These are phyloP conservation scores for Charanyca ferruginea DNA, from an alignment of 2,888 invertebrate species.

Conservation along the genomic window DNA sequence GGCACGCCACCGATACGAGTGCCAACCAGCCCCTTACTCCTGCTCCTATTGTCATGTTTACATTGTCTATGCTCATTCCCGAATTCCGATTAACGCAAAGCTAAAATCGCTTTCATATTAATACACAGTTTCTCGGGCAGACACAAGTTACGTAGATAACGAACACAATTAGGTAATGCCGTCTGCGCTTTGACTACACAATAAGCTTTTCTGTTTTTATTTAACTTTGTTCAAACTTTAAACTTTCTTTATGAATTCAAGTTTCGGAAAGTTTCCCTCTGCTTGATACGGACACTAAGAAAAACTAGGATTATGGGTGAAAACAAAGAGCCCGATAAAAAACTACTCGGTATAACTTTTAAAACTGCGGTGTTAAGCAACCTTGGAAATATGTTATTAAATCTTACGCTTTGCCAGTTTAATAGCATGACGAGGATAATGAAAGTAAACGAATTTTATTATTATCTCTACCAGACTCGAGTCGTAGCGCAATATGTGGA, in stretches of 20 bases:
- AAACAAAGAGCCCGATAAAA: conserved; percentile 59
- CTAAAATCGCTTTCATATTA: conserved; percentile 76
- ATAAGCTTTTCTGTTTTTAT: conserved; percentile 66
- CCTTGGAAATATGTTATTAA: conserved; percentile 41
- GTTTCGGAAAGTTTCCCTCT: conserved; percentile 67
- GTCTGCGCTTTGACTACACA: conserved; percentile 54
- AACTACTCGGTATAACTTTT: conserved; percentile 51
- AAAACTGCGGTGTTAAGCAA: conserved; percentile 49
- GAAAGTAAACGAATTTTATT: conserved; percentile 9
- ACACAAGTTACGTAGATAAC: conserved; percentile 54
- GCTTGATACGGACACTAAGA: conserved; percentile 62
- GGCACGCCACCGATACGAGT: conserved; percentile 88
- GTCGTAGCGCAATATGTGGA: conserved; percentile 26
- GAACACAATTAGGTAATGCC: conserved; percentile 51
- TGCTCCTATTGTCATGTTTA: conserved; percentile 88
- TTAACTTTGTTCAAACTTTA: conserved; percentile 68
- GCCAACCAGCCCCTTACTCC: conserved; percentile 80
- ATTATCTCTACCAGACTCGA: conserved; percentile 13
- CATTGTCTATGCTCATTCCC: conserved; percentile 89
- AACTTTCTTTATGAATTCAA: conserved; percentile 70
- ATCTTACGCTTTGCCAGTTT: conserved; percentile 23
- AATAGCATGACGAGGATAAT: conserved; percentile 13
- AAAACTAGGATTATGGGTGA: conserved; percentile 65
- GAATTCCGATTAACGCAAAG: conserved; percentile 87
- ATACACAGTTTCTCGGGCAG: conserved; percentile 63